Conservation (phyloP, 2,888 invertebrate genomes). For the Leucania comma region DNA sequence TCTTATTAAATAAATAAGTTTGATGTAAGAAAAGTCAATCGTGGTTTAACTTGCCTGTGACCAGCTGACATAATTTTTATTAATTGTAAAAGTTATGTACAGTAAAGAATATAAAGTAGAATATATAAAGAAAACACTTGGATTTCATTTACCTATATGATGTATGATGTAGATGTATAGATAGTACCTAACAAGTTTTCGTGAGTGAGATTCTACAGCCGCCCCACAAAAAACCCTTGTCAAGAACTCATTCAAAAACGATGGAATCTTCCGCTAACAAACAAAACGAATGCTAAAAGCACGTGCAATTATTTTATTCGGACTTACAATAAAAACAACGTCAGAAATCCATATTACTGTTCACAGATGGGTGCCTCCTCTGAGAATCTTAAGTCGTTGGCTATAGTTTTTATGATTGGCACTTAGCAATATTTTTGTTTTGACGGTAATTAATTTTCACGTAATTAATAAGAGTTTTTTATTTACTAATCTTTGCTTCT, state of each 20-base stretch:
- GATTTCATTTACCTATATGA: no score
- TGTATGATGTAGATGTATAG: no score
- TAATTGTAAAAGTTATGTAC: no score
- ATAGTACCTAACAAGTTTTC: background rate
- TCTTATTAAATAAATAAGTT: no score
- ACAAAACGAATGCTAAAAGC: background rate
- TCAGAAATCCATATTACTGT: background rate
- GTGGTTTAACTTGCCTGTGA: no score
- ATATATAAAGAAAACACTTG: no score
- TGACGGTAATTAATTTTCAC: background rate
- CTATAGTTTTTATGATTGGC: slow-evolving; percentile 8
- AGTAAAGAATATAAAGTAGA: no score
- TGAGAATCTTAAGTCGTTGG: background rate
- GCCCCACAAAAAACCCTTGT: background rate
- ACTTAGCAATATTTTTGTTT: background rate
- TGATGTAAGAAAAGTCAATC: no score
- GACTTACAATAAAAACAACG: slow-evolving; percentile 3
- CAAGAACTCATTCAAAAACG: background rate
- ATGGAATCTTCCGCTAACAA: slow-evolving; percentile 12
- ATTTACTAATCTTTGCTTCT: background rate
- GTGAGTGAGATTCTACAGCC: background rate
- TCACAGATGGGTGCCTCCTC: slow-evolving; percentile 12
- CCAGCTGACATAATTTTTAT: no score
- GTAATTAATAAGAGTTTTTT: background rate
- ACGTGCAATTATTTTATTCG: slow-evolving; percentile 1